These are phyloP conservation scores for Acronicta aceris DNA, from an alignment of 2,888 invertebrate genomes.

Conservation along the genomic window DNA sequence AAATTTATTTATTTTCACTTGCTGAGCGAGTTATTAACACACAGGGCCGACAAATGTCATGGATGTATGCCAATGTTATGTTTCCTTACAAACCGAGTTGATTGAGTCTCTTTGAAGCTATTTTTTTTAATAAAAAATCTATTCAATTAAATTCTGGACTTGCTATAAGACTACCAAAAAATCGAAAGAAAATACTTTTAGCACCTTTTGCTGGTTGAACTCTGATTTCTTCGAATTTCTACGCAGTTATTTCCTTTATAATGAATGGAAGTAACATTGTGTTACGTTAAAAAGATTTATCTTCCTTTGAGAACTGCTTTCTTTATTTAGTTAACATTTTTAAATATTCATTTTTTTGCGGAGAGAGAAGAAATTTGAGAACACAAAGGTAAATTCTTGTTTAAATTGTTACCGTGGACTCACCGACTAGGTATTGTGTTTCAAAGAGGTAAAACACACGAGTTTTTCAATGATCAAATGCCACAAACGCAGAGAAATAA, in stretches of 20 bases:
- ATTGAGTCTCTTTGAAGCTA: too few species aligned
- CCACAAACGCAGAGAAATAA: too few species aligned
- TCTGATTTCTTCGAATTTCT: conserved; percentile 16
- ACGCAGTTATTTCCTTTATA: conserved; percentile 29
- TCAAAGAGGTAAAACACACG: conserved; percentile 22
- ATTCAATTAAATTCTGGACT: too few species aligned
- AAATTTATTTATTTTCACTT: too few species aligned
- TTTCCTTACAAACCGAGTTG: too few species aligned
- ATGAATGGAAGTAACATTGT: conserved; percentile 37
- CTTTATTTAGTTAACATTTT: conserved; percentile 44
- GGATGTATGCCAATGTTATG: too few species aligned
- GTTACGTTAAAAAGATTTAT: conserved; percentile 40
- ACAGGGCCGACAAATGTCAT: too few species aligned
- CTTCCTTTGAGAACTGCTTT: conserved; percentile 40
- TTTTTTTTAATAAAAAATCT: too few species aligned
- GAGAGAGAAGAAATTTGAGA: conserved; percentile 3
- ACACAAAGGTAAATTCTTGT: conserved; percentile 22
- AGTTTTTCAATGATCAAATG: conserved; percentile 22
- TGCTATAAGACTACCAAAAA: neutral
- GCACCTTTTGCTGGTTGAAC: conserved; percentile 7
- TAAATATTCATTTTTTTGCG: conserved; percentile 11
- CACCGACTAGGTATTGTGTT: conserved; percentile 24
- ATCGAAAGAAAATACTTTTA: conserved; percentile 12
- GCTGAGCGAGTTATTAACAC: too few species aligned
- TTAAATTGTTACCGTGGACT: conserved; percentile 21